phyloP scores from a whole-genome alignment of 1,140 invertebrate genomes.

The Microplitis demolitor region DNA sequence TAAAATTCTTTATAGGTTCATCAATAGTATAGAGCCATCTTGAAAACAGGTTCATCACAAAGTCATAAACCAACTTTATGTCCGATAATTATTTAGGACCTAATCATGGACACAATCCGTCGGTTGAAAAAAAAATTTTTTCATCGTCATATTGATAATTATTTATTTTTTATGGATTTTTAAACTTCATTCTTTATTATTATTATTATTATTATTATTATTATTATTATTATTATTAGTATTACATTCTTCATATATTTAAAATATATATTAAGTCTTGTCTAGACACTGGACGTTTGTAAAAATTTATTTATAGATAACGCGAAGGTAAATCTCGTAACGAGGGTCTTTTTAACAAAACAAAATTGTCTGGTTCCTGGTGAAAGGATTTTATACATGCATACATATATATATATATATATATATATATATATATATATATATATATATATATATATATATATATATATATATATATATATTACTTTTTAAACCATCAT shows the following conservation, averaged over 20 bases:
- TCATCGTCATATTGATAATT: not conserved
- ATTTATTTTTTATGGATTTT: too few relatives aligned
- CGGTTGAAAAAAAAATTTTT: slow-evolving; percentile 24
- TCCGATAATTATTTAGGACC: slow-evolving; percentile 57
- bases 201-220: too few relatives aligned
- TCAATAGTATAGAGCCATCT: not conserved
- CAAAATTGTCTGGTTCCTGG: slow-evolving; percentile 4
- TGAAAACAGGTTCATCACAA: slow-evolving; percentile 54
- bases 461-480: not conserved
- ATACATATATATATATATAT: not conserved
- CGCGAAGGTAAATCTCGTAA: not conserved
- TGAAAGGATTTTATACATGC: slow-evolving; percentile 5
- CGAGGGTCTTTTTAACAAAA: not conserved
- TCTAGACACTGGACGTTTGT: not conserved
- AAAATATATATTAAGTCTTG: not conserved
- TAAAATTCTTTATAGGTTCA: not conserved
- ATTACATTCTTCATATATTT: not conserved
- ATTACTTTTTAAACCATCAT: slow-evolving; percentile 9
- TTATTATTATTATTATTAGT: too few relatives aligned
- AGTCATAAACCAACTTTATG: slow-evolving; percentile 54
- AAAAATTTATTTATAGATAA: not conserved
- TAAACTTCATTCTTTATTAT: not conserved
- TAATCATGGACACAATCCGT: slow-evolving; percentile 49
- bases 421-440: not conserved
- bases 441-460: not conserved